These are phyloP conservation scores for Lepidurus arcticus DNA, from an alignment of 1,140 invertebrate species.

Conservation along the genomic window DNA sequence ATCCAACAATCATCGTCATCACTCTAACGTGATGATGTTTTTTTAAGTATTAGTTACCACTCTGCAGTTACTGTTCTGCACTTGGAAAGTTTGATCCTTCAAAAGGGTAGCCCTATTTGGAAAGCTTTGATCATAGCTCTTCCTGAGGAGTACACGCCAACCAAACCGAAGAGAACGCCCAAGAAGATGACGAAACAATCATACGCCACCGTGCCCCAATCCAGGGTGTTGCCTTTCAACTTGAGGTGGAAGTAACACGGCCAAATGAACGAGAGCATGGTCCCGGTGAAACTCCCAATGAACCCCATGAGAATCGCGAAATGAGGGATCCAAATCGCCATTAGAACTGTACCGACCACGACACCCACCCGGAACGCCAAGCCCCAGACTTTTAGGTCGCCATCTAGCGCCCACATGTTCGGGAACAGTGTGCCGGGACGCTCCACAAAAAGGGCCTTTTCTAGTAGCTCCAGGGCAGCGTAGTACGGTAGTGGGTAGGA, in stretches of 20 bases:
- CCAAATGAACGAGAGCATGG: constrained; percentile 98
- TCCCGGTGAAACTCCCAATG: constrained; percentile 93
- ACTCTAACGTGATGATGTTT: neutral
- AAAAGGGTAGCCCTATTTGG: constrained; percentile 84
- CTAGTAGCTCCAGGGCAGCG: constrained; percentile 90
- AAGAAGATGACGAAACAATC: constrained; percentile 90
- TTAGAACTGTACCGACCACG: constrained; percentile 85
- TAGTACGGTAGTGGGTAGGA: constrained; percentile 98
- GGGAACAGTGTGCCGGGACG: constrained; percentile 77
- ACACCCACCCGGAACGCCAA: constrained; percentile 80
- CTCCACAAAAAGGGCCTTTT: constrained; percentile 87
- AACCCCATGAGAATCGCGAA: constrained; percentile 98
- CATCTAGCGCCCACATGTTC: constrained; percentile 85
- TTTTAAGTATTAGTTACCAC: neutral
- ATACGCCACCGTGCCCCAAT: constrained; percentile 67
- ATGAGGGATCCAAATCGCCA: constrained; percentile 97
- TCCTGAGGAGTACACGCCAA: constrained; percentile 92
- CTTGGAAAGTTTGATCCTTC: constrained; percentile 42
- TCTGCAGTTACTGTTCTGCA: no score
- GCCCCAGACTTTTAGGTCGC: constrained; percentile 91
- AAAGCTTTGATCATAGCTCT: constrained; percentile 83
- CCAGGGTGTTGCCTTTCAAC: constrained; percentile 75
- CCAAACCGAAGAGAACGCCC: constrained; percentile 80
- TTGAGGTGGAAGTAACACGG: constrained; percentile 96
- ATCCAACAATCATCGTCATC: neutral